A percentile compares a stretch with the other conserved stretches of the same genome.
These are phyloP conservation scores for Ceyx cyanopectus DNA, from an alignment of 2,113 vertebrate species.

Conservation along the genomic window DNA sequence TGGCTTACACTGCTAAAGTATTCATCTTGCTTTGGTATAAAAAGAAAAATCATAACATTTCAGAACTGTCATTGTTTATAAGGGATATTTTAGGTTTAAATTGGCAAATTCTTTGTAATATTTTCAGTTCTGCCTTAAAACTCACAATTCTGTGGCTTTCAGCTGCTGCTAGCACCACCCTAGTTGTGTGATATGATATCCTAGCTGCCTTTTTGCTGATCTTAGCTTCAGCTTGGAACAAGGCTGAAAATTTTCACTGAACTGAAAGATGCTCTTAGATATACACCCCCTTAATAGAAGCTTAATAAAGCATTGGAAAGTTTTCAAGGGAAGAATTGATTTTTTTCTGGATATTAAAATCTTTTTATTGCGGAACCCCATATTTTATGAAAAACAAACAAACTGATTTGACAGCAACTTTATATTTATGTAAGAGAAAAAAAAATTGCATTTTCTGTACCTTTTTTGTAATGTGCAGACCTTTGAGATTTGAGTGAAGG, in stretches of 20 bases:
- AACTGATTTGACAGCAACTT: background rate
- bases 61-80: background rate
- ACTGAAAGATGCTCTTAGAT: background rate
- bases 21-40: background rate
- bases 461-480: background rate
- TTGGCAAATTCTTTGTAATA: background rate
- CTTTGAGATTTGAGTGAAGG: background rate
- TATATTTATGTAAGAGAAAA: background rate
- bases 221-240: background rate
- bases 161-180: background rate
- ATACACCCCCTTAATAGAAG: background rate
- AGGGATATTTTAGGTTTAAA: background rate
- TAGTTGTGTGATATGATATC: background rate
- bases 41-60: background rate
- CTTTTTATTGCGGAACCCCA: background rate
- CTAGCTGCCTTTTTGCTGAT: background rate
- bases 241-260: background rate
- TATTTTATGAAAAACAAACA: background rate
- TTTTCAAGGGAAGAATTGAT: background rate
- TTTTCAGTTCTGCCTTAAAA: background rate
- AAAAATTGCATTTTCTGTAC: background rate
- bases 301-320: background rate
- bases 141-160: background rate
- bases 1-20: background rate
- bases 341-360: background rate